A percentile compares a stretch with the other conserved stretches of the same genome.
Conservation (phyloP, 2,888 invertebrate genomes). For the Bedellia somnulentella region DNA sequence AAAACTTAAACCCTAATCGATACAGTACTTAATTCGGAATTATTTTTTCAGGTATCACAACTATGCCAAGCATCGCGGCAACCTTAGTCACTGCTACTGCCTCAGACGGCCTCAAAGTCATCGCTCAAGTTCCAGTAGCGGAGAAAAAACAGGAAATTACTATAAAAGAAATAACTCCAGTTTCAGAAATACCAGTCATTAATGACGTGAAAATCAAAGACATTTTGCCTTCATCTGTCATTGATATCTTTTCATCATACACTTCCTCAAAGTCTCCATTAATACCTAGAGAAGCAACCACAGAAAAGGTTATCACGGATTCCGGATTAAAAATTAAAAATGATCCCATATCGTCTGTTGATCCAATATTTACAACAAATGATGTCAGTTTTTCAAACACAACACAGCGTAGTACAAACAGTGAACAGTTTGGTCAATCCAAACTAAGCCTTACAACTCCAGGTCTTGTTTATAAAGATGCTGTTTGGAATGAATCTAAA, state of each 20-base stretch:
- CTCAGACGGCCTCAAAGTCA: conserved; percentile 17
- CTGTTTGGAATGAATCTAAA: too few species aligned
- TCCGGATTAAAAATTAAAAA: background rate
- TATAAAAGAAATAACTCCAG: conserved; percentile 65
- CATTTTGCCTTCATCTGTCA: conserved; percentile 35
- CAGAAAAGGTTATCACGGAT: conserved; percentile 31
- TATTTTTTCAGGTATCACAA: conserved; percentile 39
- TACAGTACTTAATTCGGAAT: too few species aligned
- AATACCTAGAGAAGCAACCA: conserved; percentile 41
- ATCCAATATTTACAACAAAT: too few species aligned
- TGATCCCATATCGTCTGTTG: background rate
- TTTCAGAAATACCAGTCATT: conserved; percentile 44
- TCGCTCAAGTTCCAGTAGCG: conserved; percentile 17
- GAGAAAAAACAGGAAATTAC: conserved; percentile 44
- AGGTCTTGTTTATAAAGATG: too few species aligned
- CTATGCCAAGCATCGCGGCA: conserved; percentile 24
- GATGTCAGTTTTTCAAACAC: too few species aligned
- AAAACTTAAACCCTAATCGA: too few species aligned
- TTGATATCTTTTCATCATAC: conserved; percentile 38
- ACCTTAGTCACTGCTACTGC: conserved; percentile 17
- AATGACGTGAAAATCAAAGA: conserved; percentile 50
- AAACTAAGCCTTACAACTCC: conserved; percentile 40
- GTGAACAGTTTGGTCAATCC: conserved; percentile 26
- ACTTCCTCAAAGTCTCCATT: conserved; percentile 45
- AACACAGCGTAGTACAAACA: too few species aligned